Evolutionary conservation across 2,888 invertebrate species (phyloP), one percentile per base, ranked within the genome.

Genomic region (Drosophila recens): DNA sequence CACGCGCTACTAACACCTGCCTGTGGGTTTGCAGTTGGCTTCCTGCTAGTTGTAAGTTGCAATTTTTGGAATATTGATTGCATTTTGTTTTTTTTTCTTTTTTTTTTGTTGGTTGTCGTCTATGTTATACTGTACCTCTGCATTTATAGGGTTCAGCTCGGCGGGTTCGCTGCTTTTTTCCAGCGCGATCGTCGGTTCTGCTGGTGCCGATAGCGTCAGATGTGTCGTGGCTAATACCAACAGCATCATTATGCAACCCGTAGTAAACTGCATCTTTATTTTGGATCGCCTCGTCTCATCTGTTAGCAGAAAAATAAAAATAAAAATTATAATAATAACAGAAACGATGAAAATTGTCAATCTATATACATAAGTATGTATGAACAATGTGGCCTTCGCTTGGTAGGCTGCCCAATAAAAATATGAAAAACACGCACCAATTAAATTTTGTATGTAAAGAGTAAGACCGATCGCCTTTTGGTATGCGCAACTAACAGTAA

Each of bases 71-170:
- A 49, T 13, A 34, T 30, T 40, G 30, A 4, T 30, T 43, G 59
- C 17, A 15, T 34, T 27, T 17, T 38, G 20, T 17, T n/a, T 27
- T 10, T 17, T 27, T 5, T 27, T 27, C 6, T 27, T 0, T 27
- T 27, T 27, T 27, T 5, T 27, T 27, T 0, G 11, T 40, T 38
- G 30, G 3, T 52, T 40, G 45, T 54, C 23, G 13, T 58, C 42
- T 42, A n/a, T n/a, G n/a, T n/a, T n/a, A n/a, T 59, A 87, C 58
- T 68, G 91, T 92, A 92, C 92, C 93, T 92, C 91, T 65, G 90
- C 84, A 71, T 92, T 91, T 61, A 91, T 90, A 56, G 93, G 92
- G 80, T 91, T 92, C 67, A 92, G 71, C 51, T 92, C 91, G 51
- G 56, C 68, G 30, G 79, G 68, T 9, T 80, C 89, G 59, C 70